Conservation (phyloP, 2,113 vertebrate genomes). For the Perccottus glenii region DNA sequence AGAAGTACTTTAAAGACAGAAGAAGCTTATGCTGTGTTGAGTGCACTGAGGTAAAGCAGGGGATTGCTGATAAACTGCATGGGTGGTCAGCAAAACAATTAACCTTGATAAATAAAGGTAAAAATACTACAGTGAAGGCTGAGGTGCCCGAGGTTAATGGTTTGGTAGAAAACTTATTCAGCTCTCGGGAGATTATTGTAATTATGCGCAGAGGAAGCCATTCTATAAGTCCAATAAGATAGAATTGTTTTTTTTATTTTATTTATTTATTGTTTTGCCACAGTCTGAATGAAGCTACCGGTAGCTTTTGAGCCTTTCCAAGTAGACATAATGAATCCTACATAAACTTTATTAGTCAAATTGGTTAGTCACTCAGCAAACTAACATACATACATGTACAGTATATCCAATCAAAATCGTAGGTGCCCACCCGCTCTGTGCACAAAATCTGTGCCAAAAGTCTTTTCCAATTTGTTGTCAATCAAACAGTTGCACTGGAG, state of each 20-base stretch:
- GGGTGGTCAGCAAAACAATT: constrained; percentile 60
- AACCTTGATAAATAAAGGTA: constrained; percentile 65
- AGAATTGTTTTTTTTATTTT: too few relatives aligned
- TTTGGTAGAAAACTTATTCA: constrained; percentile 44
- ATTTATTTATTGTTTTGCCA: constrained; percentile 32
- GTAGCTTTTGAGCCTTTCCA: not conserved
- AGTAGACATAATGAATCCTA: too few relatives aligned
- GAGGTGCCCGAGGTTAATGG: constrained; percentile 55
- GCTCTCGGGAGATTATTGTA: constrained; percentile 54
- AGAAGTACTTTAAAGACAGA: constrained; percentile 1
- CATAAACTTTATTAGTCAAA: too few relatives aligned
- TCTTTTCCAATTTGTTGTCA: too few relatives aligned
- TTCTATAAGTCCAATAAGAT: constrained; percentile 41
- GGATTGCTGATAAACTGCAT: constrained; percentile 38
- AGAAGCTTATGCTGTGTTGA: constrained; percentile 10
- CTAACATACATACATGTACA: too few relatives aligned
- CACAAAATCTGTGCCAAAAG: too few relatives aligned
- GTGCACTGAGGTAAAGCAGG: constrained; percentile 8
- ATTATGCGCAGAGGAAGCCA: constrained; percentile 47
- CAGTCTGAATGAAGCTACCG: constrained; percentile 23
- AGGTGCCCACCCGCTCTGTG: too few relatives aligned
- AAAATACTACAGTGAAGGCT: constrained; percentile 35
- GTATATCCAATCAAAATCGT: too few relatives aligned
- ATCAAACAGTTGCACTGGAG: too few relatives aligned
- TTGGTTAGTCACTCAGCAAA: too few relatives aligned